A percentile compares a stretch with the other conserved stretches of the same genome.
These are phyloP conservation scores for Unio pictorum DNA, from an alignment of 2,888 invertebrate species.

Conservation along the genomic window DNA sequence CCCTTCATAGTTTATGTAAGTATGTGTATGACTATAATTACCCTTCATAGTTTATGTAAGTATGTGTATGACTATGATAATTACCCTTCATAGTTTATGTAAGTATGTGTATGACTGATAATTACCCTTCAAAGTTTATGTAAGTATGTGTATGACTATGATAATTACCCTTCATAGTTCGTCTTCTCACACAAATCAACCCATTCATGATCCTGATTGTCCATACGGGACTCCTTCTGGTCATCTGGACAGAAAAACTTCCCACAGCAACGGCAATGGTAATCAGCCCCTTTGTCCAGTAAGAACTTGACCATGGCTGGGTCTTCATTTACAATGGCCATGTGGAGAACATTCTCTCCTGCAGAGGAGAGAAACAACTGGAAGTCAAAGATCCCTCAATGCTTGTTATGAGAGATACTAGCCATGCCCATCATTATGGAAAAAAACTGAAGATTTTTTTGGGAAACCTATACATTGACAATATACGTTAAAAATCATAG, in stretches of 20 bases:
- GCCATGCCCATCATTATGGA: too few relatives aligned
- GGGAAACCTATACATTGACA: too few relatives aligned
- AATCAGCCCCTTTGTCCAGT: slow-evolving; percentile 91
- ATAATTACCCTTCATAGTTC: slow-evolving; percentile 69
- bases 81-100: too few relatives aligned
- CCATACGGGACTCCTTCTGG: slow-evolving; percentile 90
- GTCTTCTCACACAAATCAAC: slow-evolving; percentile 83
- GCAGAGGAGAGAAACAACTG: neutral
- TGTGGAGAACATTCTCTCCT: slow-evolving; percentile 95
- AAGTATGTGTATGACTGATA: neutral
- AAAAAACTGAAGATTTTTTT: too few relatives aligned
- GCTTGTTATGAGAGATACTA: too few relatives aligned
- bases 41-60: slow-evolving; percentile 48
- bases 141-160: too few relatives aligned
- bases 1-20: slow-evolving; percentile 64
- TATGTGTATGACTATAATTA: too few relatives aligned
- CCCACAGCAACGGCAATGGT: slow-evolving; percentile 91
- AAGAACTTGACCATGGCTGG: slow-evolving; percentile 97
- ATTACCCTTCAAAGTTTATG: slow-evolving; percentile 68
- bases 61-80: too few relatives aligned
- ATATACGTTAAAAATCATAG: too few relatives aligned
- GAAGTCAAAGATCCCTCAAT: too few relatives aligned
- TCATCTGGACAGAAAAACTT: slow-evolving; percentile 98
- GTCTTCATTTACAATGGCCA: slow-evolving; percentile 98
- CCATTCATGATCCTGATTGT: slow-evolving; percentile 92